Evolutionary conservation across 1,140 invertebrate genomes (phyloP).

Genomic region (Drosophila grimshawi): DNA sequence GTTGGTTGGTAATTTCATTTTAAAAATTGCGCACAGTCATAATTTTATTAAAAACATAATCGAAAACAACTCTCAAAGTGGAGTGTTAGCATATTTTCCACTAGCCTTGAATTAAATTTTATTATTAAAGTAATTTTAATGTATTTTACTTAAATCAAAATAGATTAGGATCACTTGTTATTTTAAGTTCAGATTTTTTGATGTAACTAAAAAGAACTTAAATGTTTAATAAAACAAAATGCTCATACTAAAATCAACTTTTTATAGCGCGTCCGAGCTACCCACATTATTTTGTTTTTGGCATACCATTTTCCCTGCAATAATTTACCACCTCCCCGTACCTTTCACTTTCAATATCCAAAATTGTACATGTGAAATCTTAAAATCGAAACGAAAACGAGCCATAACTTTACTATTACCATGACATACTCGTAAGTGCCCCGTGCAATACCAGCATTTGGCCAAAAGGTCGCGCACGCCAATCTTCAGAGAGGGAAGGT

Average conservation of each 20-base stretch:
- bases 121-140: too few species aligned
- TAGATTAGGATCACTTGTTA: too few species aligned
- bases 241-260: neutral
- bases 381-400: slow-evolving; percentile 34
- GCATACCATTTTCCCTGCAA: neutral
- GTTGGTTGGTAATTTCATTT: too few species aligned
- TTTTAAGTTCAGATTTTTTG: neutral
- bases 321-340: neutral
- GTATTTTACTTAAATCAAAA: too few species aligned
- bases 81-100: too few species aligned
- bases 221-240: neutral
- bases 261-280: neutral
- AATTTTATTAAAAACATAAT: too few species aligned
- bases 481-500: slow-evolving; percentile 35
- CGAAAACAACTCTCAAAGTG: too few species aligned
- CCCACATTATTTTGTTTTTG: neutral
- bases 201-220: neutral
- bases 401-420: slow-evolving; percentile 41
- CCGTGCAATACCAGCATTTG: slow-evolving; percentile 66
- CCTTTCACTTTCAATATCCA: slow-evolving; percentile 13
- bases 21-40: too few species aligned
- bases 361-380: slow-evolving; percentile 58
- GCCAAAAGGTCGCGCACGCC: slow-evolving; percentile 72
- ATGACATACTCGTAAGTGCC: slow-evolving; percentile 27
- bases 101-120: too few species aligned